A percentile compares a stretch with the other conserved stretches of the same genome.
Conservation (phyloP, 2,888 invertebrate species). For the Melanostoma scalare region DNA sequence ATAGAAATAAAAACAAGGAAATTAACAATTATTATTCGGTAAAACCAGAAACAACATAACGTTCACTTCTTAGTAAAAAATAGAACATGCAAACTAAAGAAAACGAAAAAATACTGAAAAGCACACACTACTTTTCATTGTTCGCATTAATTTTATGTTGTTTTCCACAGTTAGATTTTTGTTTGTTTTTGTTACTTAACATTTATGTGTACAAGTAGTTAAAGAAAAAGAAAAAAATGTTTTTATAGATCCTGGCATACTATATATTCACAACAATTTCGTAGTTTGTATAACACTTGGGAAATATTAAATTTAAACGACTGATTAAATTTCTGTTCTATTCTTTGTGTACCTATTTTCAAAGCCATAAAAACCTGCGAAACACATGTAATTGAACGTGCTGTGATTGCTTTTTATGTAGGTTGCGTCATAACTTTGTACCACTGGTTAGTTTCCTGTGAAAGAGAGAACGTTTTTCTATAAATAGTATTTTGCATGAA, state of each 20-base stretch:
- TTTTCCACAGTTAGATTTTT: conserved; percentile 15
- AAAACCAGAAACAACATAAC: conserved; percentile 20
- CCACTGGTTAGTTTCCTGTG: no score
- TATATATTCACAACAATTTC: conserved; percentile 3
- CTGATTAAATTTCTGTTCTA: conserved; percentile 45
- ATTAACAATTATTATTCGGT: conserved; percentile 22
- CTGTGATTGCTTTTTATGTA: no score
- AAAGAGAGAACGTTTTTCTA: no score
- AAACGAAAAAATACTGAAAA: conserved; percentile 40
- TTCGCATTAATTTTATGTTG: conserved; percentile 46
- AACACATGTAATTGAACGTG: no score
- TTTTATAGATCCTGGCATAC: conserved; percentile 18
- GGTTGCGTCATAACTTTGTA: no score
- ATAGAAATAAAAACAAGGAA: conserved; percentile 44
- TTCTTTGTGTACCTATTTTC: conserved; percentile 6
- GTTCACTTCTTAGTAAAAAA: conserved; percentile 36
- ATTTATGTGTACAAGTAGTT: conserved; percentile 17
- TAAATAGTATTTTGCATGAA: no score
- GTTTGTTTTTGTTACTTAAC: conserved; percentile 22
- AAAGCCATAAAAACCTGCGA: no score
- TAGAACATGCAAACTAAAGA: conserved; percentile 24
- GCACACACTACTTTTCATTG: conserved; percentile 41
- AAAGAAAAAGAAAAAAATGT: conserved; percentile 44
- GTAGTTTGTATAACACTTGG: conserved; percentile 26
- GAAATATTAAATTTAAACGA: conserved; percentile 42